Evolutionary conservation across 2,113 vertebrate species (phyloP).

Genomic region (Craseonycteris thonglongyai): DNA sequence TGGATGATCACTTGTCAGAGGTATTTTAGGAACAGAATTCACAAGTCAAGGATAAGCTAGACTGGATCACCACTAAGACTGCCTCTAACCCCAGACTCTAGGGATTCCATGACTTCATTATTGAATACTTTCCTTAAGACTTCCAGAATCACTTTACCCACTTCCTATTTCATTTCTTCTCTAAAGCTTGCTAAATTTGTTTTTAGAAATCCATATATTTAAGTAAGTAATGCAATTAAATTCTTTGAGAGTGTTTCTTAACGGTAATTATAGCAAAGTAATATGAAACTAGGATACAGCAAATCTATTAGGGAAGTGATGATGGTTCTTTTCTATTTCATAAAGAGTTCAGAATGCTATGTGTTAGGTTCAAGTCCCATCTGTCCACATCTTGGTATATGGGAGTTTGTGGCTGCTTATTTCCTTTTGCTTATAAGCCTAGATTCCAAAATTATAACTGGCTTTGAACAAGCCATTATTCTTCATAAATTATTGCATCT

Average conservation of each 20-base stretch:
- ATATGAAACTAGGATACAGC: not conserved
- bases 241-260: not conserved
- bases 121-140: not conserved
- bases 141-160: not conserved
- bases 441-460: constrained; percentile 25
- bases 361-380: not conserved
- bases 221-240: not conserved
- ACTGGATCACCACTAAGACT: not conserved
- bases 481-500: constrained; percentile 15
- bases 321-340: not conserved
- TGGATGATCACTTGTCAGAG: not conserved
- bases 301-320: not conserved
- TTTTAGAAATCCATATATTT: not conserved
- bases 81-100: not conserved
- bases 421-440: not conserved
- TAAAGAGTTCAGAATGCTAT: not conserved
- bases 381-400: not conserved
- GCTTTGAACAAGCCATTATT: not conserved
- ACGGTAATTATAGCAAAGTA: not conserved
- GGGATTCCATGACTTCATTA: not conserved
- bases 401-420: not conserved
- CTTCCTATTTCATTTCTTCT: not conserved
- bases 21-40: not conserved
- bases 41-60: not conserved
- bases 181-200: not conserved